These are phyloP conservation scores for Parazoanthus atlanticus DNA, from an alignment of 92 coral and sea anemone species.

Conservation along the genomic window DNA sequence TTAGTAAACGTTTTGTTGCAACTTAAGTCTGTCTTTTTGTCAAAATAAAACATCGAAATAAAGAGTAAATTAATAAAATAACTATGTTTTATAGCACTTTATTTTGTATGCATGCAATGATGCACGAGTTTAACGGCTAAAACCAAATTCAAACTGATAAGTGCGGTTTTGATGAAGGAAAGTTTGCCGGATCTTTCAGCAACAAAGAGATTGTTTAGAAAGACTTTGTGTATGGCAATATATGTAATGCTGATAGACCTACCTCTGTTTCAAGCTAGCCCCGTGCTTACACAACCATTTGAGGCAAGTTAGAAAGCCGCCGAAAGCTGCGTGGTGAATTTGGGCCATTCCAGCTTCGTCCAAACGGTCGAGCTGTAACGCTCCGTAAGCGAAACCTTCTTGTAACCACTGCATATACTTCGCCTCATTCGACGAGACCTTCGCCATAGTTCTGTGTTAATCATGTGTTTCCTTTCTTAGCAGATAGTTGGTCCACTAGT, in stretches of 20 bases:
- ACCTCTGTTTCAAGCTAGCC: constrained; percentile 71
- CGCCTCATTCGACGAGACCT: constrained; percentile 45
- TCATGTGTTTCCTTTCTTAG: background rate
- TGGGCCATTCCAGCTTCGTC: constrained; percentile 79
- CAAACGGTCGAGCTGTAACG: constrained; percentile 57
- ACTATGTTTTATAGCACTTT: too few relatives aligned
- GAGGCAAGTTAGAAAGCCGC: constrained; percentile 73
- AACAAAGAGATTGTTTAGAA: too few relatives aligned
- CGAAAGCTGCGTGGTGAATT: constrained; percentile 68
- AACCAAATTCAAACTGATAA: background rate
- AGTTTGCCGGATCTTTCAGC: background rate
- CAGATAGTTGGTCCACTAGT: background rate
- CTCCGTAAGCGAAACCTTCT: constrained; percentile 64
- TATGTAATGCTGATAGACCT: background rate
- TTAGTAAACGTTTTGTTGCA: background rate
- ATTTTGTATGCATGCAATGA: too few relatives aligned
- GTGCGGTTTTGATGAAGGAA: background rate
- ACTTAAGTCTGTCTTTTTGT: background rate
- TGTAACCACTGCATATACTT: constrained; percentile 76
- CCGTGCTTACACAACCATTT: constrained; percentile 88
- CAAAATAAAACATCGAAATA: too few relatives aligned
- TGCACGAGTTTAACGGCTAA: background rate
- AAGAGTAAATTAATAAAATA: too few relatives aligned
- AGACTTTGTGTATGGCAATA: too few relatives aligned
- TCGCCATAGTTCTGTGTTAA: background rate